Base-by-base conservation (phyloP, 2,113 vertebrate genomes). In the Coptodon rendalli region DNA sequence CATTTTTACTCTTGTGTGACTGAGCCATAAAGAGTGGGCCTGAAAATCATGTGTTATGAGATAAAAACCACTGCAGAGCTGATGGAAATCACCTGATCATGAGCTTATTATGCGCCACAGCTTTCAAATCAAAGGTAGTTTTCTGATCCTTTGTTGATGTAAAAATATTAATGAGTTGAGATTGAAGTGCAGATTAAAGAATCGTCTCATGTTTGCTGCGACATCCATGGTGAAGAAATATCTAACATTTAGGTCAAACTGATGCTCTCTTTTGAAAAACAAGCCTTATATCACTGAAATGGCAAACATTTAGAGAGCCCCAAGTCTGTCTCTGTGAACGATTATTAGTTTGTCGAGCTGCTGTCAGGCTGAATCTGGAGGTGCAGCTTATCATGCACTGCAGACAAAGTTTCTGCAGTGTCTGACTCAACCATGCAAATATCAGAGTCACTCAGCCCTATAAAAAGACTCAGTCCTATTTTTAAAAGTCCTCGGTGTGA, bases 321-420 rank as follows among this genome's bases (percentile, higher is more conserved):
- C 84, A 45, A 84, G 78, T 66, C 61, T 88, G 90, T 83, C 87
- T 92, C 50, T 34, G 66, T 66, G 66, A 90, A 57, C 14, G 78
- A 86, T 89, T 91, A 89, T 90, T 87, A 86, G 90, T 90, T 91
- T 87, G 93, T 95, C 88, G 10, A 68, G 81, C 83, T 86, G 91
- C 91, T 94, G 92, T 92, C 94, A 93, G 86, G 66, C 86, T 66
- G 87, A 86, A 93, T 93, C 86, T 89, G 87, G 53, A 89, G 87
- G 50, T 89, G 76, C 81, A 84, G 82, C 85, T 90, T 93, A 87
- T 93, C 90, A 90, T 48, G 48, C 80, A 56, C 80, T 86, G 89
- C 90, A 89, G 89, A 89, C 88, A 89, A 87, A 88, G 57, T 92
- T 92, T 93, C 85, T 87, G 82, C 87, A 87, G 83, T 13, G 13